phyloP scores from a whole-genome alignment of 2,888 invertebrate species.

The Harpalus rufipes region DNA sequence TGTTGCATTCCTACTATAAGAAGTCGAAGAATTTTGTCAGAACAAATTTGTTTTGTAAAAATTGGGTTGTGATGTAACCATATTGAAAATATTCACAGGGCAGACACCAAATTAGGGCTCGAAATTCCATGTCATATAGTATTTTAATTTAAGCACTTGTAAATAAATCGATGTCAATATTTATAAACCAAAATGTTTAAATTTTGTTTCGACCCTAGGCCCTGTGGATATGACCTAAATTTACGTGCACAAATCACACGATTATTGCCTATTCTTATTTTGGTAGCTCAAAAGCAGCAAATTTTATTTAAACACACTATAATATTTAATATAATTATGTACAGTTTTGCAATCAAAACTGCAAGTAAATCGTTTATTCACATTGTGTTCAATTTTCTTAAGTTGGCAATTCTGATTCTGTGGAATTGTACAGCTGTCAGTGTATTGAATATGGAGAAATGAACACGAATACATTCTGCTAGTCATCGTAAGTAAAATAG shows the following conservation, averaged over 20 bases:
- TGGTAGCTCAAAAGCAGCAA: slow-evolving; percentile 55
- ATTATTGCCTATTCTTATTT: slow-evolving; percentile 38
- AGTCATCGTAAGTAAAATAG: slow-evolving; percentile 76
- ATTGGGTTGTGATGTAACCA: slow-evolving; percentile 48
- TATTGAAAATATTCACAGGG: slow-evolving; percentile 58
- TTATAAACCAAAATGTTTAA: slow-evolving; percentile 44
- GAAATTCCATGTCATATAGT: slow-evolving; percentile 51
- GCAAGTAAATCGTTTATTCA: slow-evolving; percentile 54
- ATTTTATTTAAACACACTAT: slow-evolving; percentile 54
- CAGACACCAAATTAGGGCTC: slow-evolving; percentile 22
- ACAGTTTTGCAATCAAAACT: slow-evolving; percentile 58
- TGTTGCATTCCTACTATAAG: slow-evolving; percentile 68
- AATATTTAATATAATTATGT: slow-evolving; percentile 48
- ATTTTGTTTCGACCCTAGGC: slow-evolving; percentile 14
- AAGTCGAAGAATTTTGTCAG: slow-evolving; percentile 47
- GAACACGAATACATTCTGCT: slow-evolving; percentile 74
- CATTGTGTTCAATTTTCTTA: slow-evolving; percentile 53
- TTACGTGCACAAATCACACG: slow-evolving; percentile 48
- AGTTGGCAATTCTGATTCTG: slow-evolving; percentile 51
- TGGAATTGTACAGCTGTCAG: slow-evolving; percentile 41
- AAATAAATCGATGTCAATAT: slow-evolving; percentile 42
- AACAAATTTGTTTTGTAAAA: slow-evolving; percentile 28
- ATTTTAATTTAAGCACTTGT: slow-evolving; percentile 49
- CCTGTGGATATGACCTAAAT: slow-evolving; percentile 57
- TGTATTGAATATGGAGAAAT: slow-evolving; percentile 65